phyloP scores from a whole-genome alignment of 2,113 vertebrate genomes.

The Silurus glanis region DNA sequence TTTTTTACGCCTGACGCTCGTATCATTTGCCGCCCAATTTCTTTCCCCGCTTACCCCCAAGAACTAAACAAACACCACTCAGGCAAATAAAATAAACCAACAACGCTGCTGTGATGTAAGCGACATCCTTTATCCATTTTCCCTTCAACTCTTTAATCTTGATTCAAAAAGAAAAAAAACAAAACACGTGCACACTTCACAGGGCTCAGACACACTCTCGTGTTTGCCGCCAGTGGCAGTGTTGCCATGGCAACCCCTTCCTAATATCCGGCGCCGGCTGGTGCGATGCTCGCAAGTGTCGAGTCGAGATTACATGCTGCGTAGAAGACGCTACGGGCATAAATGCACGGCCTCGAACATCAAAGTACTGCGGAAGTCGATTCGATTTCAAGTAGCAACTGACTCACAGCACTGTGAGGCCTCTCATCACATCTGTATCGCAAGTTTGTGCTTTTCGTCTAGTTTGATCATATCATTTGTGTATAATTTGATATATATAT shows the following conservation, averaged over 20 bases:
- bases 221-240: not conserved
- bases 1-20: conserved; percentile 1
- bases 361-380: conserved; percentile 1
- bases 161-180: conserved; percentile 15
- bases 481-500: not conserved
- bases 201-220: not conserved
- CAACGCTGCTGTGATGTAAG: not conserved
- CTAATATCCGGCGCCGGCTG: conserved; percentile 3
- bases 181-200: conserved; percentile 24
- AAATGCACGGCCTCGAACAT: conserved; percentile 9
- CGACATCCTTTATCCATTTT: not conserved
- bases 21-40: not conserved
- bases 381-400: not conserved
- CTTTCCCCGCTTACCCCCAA: not conserved
- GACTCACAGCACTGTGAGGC: not conserved
- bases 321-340: not conserved
- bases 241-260: conserved; percentile 24
- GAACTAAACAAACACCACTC: not conserved
- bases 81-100: not conserved
- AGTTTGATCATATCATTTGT: not conserved
- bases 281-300: conserved; percentile 18
- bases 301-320: conserved; percentile 16
- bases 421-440: not conserved
- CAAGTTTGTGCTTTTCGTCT: not conserved
- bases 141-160: conserved; percentile 10